phyloP scores from a whole-genome alignment of 2,888 invertebrate species.

The Microctonus hyperodae region DNA sequence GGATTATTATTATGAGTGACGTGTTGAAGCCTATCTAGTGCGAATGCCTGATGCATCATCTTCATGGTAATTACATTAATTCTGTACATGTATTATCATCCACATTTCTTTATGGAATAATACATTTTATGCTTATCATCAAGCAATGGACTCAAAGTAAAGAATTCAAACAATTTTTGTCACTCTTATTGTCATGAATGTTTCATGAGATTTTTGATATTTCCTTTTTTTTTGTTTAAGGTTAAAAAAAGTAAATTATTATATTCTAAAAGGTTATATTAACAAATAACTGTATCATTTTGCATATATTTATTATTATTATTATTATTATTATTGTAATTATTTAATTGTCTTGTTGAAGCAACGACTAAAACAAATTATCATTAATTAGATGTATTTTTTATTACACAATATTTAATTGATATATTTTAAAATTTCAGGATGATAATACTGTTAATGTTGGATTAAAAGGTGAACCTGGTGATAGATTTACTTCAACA shows the following conservation, averaged over 20 bases:
- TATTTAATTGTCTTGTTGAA: too few relatives aligned
- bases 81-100: neutral
- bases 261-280: too few relatives aligned
- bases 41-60: neutral
- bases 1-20: neutral
- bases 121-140: too few relatives aligned
- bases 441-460: constrained; percentile 59
- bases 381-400: neutral
- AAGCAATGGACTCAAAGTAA: too few relatives aligned
- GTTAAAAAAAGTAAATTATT: too few relatives aligned
- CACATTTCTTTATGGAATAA: neutral
- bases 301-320: too few relatives aligned
- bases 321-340: too few relatives aligned
- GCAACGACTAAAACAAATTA: neutral
- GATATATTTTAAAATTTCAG: constrained; percentile 34
- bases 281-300: too few relatives aligned
- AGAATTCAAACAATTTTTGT: too few relatives aligned
- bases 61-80: neutral
- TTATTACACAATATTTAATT: neutral
- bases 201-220: too few relatives aligned
- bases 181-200: too few relatives aligned
- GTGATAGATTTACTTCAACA: constrained; percentile 51
- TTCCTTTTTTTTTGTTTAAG: neutral
- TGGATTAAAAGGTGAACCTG: constrained; percentile 57
- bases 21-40: neutral